Evolutionary conservation across 2,888 invertebrate species (phyloP).

Genomic region (Bellardia pandia): DNA sequence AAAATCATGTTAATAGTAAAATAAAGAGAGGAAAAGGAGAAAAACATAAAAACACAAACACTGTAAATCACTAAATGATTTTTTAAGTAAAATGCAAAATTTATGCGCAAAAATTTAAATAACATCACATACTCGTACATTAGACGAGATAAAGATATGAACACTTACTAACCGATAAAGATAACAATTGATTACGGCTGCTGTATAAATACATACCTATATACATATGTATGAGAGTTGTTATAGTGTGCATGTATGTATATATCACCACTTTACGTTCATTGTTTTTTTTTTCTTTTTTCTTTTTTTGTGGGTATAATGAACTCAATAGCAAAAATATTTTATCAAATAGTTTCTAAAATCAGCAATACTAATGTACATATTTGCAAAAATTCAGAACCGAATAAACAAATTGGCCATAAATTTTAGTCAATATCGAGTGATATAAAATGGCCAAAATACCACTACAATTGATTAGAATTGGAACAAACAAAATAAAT

Average conservation of each 20-base stretch:
- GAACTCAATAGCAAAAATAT: conserved; percentile 56
- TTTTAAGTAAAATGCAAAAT: conserved; percentile 49
- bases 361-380: neutral
- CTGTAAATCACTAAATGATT: conserved; percentile 64
- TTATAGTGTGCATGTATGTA: too few relatives aligned
- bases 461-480: neutral
- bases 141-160: neutral
- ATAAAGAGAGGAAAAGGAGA: neutral
- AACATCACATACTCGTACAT: conserved; percentile 19
- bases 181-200: neutral
- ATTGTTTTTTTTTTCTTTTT: neutral
- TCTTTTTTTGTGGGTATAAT: conserved; percentile 23
- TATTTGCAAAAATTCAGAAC: neutral
- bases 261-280: neutral
- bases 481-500: conserved; percentile 12
- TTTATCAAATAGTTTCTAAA: conserved; percentile 27
- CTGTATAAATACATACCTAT: neutral
- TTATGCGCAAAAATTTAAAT: conserved; percentile 67
- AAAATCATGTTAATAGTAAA: conserved; percentile 13
- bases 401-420: conserved; percentile 9
- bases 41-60: conserved; percentile 25
- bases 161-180: neutral
- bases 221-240: neutral
- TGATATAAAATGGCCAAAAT: conserved; percentile 19
- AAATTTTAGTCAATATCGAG: conserved; percentile 45